phyloP scores from a whole-genome alignment of 2,113 vertebrate genomes.

The Passerina amoena region DNA sequence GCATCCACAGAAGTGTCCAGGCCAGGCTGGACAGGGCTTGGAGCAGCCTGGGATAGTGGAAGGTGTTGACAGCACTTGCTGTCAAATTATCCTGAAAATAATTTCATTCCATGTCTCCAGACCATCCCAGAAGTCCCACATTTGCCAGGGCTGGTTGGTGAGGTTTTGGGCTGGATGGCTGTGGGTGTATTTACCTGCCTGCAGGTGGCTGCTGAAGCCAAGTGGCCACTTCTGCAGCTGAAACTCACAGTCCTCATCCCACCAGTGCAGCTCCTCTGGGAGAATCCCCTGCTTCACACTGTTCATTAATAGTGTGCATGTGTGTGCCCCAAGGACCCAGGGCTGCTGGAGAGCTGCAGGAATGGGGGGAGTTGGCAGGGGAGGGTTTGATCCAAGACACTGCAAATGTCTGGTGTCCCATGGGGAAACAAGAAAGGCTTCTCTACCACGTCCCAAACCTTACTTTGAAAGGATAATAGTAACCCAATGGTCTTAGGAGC shows the following conservation, averaged over 20 bases:
- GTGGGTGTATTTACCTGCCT: neutral
- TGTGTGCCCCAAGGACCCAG: neutral
- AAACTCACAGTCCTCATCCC: neutral
- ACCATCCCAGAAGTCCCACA: neutral
- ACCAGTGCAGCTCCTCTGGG: neutral
- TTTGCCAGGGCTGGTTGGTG: neutral
- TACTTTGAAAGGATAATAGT: too few relatives aligned
- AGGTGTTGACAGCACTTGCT: neutral
- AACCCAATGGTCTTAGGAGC: too few relatives aligned
- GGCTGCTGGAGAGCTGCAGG: neutral
- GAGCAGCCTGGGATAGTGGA: too few relatives aligned
- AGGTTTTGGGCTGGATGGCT: neutral
- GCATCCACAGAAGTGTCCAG: too few relatives aligned
- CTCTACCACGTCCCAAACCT: neutral
- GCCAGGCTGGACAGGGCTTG: too few relatives aligned
- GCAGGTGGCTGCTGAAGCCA: neutral
- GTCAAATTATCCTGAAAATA: neutral
- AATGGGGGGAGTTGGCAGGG: neutral
- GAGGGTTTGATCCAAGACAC: neutral
- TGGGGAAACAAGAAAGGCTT: neutral
- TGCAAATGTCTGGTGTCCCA: neutral
- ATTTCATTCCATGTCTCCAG: neutral
- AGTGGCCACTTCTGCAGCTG: neutral
- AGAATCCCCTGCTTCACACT: neutral
- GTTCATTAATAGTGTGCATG: slow-evolving; percentile 8